These are phyloP conservation scores for Cryptoprocta ferox DNA, from an alignment of 2,797 vertebrate species.

Conservation along the genomic window DNA sequence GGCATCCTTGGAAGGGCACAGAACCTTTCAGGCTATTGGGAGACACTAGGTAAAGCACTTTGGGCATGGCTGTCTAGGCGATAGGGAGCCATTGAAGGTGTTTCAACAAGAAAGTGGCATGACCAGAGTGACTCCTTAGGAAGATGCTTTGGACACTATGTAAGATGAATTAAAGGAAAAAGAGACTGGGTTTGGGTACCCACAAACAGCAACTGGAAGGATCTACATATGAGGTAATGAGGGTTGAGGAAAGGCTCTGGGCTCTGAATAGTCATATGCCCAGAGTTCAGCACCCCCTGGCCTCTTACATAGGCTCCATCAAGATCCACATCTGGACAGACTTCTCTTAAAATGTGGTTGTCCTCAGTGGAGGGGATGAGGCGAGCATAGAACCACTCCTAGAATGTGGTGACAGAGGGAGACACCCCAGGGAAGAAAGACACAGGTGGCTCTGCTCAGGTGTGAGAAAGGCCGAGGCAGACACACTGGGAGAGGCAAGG, in stretches of 20 bases:
- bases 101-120: neutral
- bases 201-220: neutral
- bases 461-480: neutral
- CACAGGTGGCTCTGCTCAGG: neutral
- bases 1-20: neutral
- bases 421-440: neutral
- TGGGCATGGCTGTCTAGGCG: neutral
- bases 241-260: neutral
- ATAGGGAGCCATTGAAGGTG: neutral
- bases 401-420: neutral
- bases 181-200: neutral
- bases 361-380: neutral
- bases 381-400: neutral
- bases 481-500: neutral
- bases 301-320: neutral
- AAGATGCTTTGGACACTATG: neutral
- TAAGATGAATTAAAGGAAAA: neutral
- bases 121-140: neutral
- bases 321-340: neutral
- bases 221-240: too few species aligned
- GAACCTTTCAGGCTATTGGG: neutral
- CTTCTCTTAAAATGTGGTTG: neutral
- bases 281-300: neutral
- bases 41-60: neutral
- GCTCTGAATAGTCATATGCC: neutral